Base-by-base conservation (phyloP, 2,888 invertebrate genomes). In the Synergus japonicus region DNA sequence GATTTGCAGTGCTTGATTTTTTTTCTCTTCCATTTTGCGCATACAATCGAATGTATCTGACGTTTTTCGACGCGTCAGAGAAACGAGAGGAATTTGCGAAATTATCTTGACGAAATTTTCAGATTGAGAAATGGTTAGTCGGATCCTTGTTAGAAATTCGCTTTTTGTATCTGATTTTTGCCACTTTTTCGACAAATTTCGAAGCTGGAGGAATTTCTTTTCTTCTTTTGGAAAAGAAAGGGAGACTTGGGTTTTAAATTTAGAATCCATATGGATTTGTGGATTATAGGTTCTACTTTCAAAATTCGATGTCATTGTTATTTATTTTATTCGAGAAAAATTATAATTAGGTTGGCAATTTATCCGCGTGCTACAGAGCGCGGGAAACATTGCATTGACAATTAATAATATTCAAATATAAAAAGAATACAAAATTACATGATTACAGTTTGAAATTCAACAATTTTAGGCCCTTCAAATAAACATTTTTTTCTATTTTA, bases 1-100 rank as follows among this genome's bases (percentile, higher is more conserved):
- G 12, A 54, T 58, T 58, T 4, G 22, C 13, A 41, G n/a, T 29
- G 78, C 13, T n/a, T 22, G 85, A 84, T 85, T 83, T 87, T 87
- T 88, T 91, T 76, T 29, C 15, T 41, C 12, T 54, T 1, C 1
- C 37, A 12, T 76, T 58, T 60, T 60, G 76, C n/a, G n/a, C 22
- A n/a, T 58, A 58, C 29, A 29, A n/a, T 41, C 76, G 58, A 60
- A 10, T 46, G 1, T 9, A 60, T 12, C 15, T 65, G 67, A 67
- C 67, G n/a, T 67, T 37, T 67, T 67, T 12, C 67, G 37, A 67
- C 41, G 44, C 44, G 44, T 67, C 67, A 67, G n/a, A 3, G n/a
- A 54, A 9, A 2, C 18, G 1, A 44, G 44, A 10, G 44, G 10
- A 10, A 44, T 18, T 58, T 8, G 2, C 5, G 37, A 0, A 37